Conservation (phyloP, 2,113 vertebrate genomes). For the Isichthys henryi region DNA sequence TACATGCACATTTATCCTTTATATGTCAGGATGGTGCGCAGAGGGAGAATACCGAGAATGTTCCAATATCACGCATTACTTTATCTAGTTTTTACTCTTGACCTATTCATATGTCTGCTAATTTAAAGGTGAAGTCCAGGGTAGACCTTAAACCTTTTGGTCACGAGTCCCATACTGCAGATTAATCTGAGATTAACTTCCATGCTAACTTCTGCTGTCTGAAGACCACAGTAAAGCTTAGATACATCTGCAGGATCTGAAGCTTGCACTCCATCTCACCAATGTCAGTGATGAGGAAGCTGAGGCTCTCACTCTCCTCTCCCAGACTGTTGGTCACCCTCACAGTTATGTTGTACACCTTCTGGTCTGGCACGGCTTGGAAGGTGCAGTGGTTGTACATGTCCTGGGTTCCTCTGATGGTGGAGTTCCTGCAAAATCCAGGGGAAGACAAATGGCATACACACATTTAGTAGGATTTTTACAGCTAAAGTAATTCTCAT, state of each 20-base stretch:
- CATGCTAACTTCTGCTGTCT: background rate
- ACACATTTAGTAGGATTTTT: background rate
- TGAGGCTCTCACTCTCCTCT: constrained; percentile 34
- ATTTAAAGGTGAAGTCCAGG: background rate
- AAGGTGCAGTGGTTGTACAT: constrained; percentile 32
- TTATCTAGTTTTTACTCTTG: background rate
- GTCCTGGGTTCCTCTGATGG: constrained; percentile 11
- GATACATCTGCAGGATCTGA: background rate
- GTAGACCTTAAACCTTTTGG: background rate
- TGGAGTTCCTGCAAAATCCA: constrained; percentile 33
- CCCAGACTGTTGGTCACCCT: constrained; percentile 43
- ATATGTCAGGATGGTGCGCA: background rate
- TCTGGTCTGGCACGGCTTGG: constrained; percentile 22
- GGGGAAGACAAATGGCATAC: background rate
- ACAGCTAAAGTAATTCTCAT: background rate
- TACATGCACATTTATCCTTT: background rate
- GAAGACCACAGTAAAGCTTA: background rate
- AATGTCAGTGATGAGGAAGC: constrained; percentile 49
- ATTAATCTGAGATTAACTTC: background rate
- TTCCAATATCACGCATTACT: background rate
- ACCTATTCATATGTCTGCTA: background rate
- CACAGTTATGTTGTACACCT: constrained; percentile 43
- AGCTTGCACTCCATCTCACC: constrained; percentile 31
- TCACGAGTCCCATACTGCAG: background rate
- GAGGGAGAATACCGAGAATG: background rate